Conservation (phyloP, 1,140 invertebrate genomes). For the Calycopis cecrops region DNA sequence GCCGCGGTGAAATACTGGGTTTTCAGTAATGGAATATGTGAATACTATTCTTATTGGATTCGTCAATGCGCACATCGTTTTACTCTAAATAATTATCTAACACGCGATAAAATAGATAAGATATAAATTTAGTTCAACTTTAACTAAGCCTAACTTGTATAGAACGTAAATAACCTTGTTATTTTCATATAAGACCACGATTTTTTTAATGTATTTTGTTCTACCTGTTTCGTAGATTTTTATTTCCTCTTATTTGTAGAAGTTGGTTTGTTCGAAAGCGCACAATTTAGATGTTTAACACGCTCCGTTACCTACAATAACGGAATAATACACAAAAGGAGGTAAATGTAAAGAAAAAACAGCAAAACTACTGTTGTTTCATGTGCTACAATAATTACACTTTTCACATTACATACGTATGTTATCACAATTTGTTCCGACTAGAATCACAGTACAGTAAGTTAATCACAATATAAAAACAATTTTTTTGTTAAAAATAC, state of each 20-base stretch:
- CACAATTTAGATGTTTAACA: constrained; percentile 24
- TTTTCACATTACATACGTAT: constrained; percentile 20
- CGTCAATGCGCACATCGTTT: neutral
- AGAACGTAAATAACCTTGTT: constrained; percentile 8
- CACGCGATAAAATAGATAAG: constrained; percentile 1
- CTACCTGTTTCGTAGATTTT: neutral
- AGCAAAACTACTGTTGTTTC: constrained; percentile 29
- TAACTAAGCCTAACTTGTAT: neutral
- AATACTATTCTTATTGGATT: too few species aligned
- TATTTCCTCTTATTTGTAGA: neutral
- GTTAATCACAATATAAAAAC: constrained; percentile 20
- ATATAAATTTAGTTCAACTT: constrained; percentile 1
- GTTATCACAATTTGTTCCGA: constrained; percentile 17
- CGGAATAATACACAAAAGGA: constrained; percentile 42
- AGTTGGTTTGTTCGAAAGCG: constrained; percentile 32
- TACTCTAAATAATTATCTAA: neutral
- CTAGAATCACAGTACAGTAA: constrained; percentile 22
- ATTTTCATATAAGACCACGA: neutral
- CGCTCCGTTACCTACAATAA: constrained; percentile 50
- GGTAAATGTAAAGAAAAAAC: constrained; percentile 46
- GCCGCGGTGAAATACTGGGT: too few species aligned
- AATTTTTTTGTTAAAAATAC: constrained; percentile 5
- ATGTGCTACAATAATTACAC: constrained; percentile 16
- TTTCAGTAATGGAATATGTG: too few species aligned
- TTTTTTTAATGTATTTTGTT: neutral